These are phyloP conservation scores for Aspidapion aeneum DNA, from an alignment of 2,888 invertebrate genomes.

Conservation along the genomic window DNA sequence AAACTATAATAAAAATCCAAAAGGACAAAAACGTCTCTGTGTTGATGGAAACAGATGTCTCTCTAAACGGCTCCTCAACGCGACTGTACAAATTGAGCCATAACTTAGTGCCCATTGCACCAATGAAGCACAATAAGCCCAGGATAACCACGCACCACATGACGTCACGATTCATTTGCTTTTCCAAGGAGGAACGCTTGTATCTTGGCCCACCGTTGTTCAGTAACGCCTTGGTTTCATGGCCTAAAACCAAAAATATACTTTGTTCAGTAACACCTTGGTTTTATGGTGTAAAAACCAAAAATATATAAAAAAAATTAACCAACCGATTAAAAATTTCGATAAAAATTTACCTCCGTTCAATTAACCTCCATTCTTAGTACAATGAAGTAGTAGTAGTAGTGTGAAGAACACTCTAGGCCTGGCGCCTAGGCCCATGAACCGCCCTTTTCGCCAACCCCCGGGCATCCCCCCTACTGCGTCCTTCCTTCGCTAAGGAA, in stretches of 20 bases:
- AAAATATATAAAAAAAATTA: background rate
- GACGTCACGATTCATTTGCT: slow-evolving; percentile 93
- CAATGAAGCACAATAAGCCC: slow-evolving; percentile 83
- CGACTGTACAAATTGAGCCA: slow-evolving; percentile 68
- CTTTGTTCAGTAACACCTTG: slow-evolving; percentile 1
- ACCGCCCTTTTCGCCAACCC: too few species aligned
- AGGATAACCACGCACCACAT: slow-evolving; percentile 95
- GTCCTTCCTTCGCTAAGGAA: too few species aligned
- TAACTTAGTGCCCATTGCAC: slow-evolving; percentile 86
- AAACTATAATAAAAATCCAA: slow-evolving; percentile 93
- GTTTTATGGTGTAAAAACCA: background rate
- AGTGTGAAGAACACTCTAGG: too few species aligned
- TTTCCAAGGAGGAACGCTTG: slow-evolving; percentile 89
- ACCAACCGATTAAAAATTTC: too few species aligned
- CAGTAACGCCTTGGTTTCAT: slow-evolving; percentile 97
- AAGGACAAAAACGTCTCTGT: slow-evolving; percentile 78
- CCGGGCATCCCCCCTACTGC: too few species aligned
- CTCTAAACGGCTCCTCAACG: slow-evolving; percentile 64
- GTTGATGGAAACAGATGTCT: slow-evolving; percentile 47
- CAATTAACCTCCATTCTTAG: too few species aligned
- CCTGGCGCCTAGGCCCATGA: too few species aligned
- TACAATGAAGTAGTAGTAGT: too few species aligned
- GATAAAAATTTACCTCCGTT: too few species aligned
- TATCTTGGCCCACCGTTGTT: slow-evolving; percentile 95
- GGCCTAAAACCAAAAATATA: slow-evolving; percentile 58